Evolutionary conservation across 1,140 invertebrate genomes (phyloP), one percentile per base, ranked within the genome.

Genomic region (Hesperophylax magnus): DNA sequence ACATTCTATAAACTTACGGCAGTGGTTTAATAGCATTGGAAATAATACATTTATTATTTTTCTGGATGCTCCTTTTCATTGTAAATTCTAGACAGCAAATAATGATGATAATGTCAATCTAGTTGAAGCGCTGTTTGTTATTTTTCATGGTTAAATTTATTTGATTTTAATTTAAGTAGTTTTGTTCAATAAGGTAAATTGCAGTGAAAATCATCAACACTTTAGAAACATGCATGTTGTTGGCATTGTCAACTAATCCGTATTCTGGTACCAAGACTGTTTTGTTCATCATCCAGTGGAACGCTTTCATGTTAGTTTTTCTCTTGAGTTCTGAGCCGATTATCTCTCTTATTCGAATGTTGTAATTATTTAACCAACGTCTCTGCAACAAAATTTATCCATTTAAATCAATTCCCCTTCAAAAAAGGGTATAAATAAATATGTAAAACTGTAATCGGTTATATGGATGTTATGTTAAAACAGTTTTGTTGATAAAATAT

Each of bases 281-380:
- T 86, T 95, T 94, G 82, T 93, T 92, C 92, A 94, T 93, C 93
- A 96, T 93, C 95, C 95, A 96, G 78, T 93, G 92, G 86, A 94
- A 96, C 1, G 92, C 94, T 79, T 92, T 91, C 86, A 92, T 93
- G 82, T 92, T 91, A 3, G 91, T 91, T 86, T 93, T 92, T 56
- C 87, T 91, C 84, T 94, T 94, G 15, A 96, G 88, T 85, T 95
- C 94, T 5, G 91, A 88, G 0, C 95, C 95, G 1, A 97, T 93
- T 63, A 92, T 88, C 61, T 91, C 88, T 34, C 94, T 88, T 58
- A 96, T 94, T 78, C 92, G 91, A 24, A 91, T 90, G 88, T 97
- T 96, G 86, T 96, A 97, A 1, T 92, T 88, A 86, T 96, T 97
- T 14, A 96, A 86, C 94, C 95, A 96, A 7, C 91, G 91, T 86